These are phyloP conservation scores for Tachyglossus aculeatus DNA, from an alignment of 2,797 vertebrate species.

Conservation along the genomic window DNA sequence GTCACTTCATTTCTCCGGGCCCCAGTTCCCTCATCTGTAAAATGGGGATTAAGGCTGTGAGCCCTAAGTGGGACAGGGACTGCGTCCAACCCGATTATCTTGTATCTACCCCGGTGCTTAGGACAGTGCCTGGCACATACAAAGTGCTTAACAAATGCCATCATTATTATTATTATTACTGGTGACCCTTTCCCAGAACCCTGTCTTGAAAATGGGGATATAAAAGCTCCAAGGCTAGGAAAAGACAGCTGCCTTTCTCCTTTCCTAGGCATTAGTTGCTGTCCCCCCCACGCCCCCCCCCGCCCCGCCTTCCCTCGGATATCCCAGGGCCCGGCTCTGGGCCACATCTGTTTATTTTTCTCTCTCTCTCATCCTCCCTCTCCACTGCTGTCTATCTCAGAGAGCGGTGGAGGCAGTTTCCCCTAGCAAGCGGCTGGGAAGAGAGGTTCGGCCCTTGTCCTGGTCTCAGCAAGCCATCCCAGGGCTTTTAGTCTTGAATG, in stretches of 20 bases:
- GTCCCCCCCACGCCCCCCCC: neutral
- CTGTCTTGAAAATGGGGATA: slow-evolving; percentile 63
- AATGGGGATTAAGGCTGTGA: no score
- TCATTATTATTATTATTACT: no score
- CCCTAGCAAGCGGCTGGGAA: slow-evolving; percentile 72
- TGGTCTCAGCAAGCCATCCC: slow-evolving; percentile 71
- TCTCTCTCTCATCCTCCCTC: slow-evolving; percentile 12
- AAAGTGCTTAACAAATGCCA: no score
- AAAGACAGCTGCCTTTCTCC: slow-evolving; percentile 70
- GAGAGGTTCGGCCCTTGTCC: slow-evolving; percentile 68
- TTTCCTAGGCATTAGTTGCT: slow-evolving; percentile 24
- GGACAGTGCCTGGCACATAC: no score
- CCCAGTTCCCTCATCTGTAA: no score
- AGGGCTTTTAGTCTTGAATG: slow-evolving; percentile 74
- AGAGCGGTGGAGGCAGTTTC: slow-evolving; percentile 64
- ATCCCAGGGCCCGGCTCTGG: slow-evolving; percentile 59
- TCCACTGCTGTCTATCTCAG: slow-evolving; percentile 68
- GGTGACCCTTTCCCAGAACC: slow-evolving; percentile 61
- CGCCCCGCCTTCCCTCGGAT: slow-evolving; percentile 13
- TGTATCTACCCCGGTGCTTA: no score
- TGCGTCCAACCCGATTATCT: no score
- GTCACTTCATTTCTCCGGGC: no score
- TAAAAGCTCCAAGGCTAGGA: slow-evolving; percentile 62
- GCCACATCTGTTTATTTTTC: slow-evolving; percentile 72
- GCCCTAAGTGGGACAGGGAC: no score